Evolutionary conservation across 1,140 invertebrate genomes (phyloP).

Genomic region (Micrasema minimum): DNA sequence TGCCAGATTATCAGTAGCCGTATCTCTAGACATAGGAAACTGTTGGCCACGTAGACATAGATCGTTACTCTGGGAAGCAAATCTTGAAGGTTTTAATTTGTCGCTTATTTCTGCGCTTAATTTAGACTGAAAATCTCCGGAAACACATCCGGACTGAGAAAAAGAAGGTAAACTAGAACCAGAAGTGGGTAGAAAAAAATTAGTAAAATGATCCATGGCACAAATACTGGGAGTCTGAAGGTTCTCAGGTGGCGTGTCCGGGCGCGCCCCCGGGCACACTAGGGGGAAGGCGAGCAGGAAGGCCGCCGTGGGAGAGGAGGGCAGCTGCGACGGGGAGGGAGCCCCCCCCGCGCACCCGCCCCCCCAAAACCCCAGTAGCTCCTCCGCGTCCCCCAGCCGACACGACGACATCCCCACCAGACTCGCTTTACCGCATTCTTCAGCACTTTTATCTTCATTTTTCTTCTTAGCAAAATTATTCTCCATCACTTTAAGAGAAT

Average conservation of each 20-base stretch:
- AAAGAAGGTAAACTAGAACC: slow-evolving; percentile 9
- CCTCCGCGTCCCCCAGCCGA: slow-evolving; percentile 10
- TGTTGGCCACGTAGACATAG: too few species aligned
- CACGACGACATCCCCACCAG: background rate
- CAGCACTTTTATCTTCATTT: too few species aligned
- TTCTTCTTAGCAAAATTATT: too few species aligned
- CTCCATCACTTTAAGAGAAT: too few species aligned
- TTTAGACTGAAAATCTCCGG: slow-evolving; percentile 41
- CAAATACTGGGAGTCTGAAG: slow-evolving; percentile 50
- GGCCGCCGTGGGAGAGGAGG: slow-evolving; percentile 81
- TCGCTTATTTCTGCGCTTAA: background rate
- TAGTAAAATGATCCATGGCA: slow-evolving; percentile 50
- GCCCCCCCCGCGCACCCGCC: slow-evolving; percentile 57
- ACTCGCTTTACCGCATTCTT: too few species aligned
- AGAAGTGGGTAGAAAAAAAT: slow-evolving; percentile 42
- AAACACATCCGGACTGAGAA: slow-evolving; percentile 30
- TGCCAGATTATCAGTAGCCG: background rate
- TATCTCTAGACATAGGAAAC: background rate
- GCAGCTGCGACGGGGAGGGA: slow-evolving; percentile 76
- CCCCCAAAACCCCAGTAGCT: slow-evolving; percentile 13
- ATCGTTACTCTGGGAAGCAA: slow-evolving; percentile 10
- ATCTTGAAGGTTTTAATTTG: slow-evolving; percentile 37
- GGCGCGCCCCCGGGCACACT: slow-evolving; percentile 69
- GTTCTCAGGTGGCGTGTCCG: slow-evolving; percentile 61
- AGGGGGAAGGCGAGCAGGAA: slow-evolving; percentile 81